These are phyloP conservation scores for Lasioglossum pauxillum DNA, from an alignment of 2,888 invertebrate species.

Conservation along the genomic window DNA sequence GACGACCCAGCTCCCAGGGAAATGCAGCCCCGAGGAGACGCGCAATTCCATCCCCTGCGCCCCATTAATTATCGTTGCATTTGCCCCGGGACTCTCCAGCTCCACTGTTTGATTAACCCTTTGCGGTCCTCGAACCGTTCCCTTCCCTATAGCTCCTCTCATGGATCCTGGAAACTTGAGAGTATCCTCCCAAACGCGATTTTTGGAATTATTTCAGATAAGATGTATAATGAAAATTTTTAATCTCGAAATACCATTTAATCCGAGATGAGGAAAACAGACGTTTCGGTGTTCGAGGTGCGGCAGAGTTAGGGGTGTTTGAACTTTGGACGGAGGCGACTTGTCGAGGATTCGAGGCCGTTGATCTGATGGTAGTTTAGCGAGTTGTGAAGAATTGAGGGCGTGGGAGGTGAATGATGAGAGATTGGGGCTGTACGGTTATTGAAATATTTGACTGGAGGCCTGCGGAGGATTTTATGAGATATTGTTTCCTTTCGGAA, in stretches of 20 bases:
- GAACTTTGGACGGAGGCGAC: not conserved
- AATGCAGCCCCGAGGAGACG: slow-evolving; percentile 21
- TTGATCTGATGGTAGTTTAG: not conserved
- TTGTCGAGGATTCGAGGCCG: not conserved
- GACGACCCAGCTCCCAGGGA: slow-evolving; percentile 63
- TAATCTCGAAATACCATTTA: not conserved
- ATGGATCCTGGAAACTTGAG: not conserved
- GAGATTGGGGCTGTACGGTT: not conserved
- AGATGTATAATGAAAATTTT: not conserved
- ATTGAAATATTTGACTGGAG: slow-evolving; percentile 3
- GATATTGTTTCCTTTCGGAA: not conserved
- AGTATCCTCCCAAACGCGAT: not conserved
- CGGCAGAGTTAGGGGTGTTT: not conserved
- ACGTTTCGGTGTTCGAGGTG: not conserved
- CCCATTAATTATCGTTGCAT: slow-evolving; percentile 40
- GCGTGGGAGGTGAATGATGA: not conserved
- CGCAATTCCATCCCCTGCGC: slow-evolving; percentile 26
- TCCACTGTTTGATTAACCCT: slow-evolving; percentile 24
- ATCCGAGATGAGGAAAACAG: too few species aligned
- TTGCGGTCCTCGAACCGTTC: not conserved
- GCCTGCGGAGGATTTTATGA: not conserved
- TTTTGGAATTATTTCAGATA: not conserved
- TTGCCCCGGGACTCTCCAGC: not conserved
- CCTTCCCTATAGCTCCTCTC: not conserved
- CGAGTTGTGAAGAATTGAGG: not conserved